Evolutionary conservation across 2,797 vertebrate genomes (phyloP).

Genomic region (Anomalospiza imberbis): DNA sequence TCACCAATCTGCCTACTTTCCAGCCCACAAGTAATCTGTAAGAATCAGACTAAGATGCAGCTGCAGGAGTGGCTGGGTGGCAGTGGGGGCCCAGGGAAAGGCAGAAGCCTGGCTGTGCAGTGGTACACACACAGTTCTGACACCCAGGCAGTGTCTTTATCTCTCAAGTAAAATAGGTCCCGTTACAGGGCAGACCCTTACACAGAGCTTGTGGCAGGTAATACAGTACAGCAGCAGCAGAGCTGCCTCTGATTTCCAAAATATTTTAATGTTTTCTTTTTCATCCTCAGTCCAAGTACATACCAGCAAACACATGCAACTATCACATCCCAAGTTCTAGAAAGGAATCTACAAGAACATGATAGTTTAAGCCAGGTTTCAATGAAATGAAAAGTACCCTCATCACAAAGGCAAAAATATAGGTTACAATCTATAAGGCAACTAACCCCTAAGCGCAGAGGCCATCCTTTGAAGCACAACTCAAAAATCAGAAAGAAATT

Average conservation of each 20-base stretch:
- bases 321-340: not conserved
- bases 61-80: not conserved
- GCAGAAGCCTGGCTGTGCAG: not conserved
- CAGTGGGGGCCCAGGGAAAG: not conserved
- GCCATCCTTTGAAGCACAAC: conserved; percentile 51
- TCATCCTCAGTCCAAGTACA: not conserved
- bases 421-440: conserved; percentile 18
- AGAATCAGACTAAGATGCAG: not conserved
- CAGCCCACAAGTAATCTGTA: not conserved
- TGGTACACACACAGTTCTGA: not conserved
- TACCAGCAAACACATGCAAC: not conserved
- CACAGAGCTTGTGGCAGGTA: not conserved
- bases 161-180: not conserved
- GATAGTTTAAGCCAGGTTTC: not conserved
- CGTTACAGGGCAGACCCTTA: not conserved
- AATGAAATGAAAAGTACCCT: conserved; percentile 1
- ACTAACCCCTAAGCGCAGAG: not conserved
- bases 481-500: conserved; percentile 26
- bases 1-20: not conserved
- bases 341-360: not conserved
- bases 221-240: not conserved
- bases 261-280: not conserved
- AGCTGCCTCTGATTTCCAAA: not conserved
- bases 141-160: not conserved
- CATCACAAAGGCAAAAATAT: not conserved